phyloP scores from a whole-genome alignment of 2,888 invertebrate species.

The Hesperia comma region DNA sequence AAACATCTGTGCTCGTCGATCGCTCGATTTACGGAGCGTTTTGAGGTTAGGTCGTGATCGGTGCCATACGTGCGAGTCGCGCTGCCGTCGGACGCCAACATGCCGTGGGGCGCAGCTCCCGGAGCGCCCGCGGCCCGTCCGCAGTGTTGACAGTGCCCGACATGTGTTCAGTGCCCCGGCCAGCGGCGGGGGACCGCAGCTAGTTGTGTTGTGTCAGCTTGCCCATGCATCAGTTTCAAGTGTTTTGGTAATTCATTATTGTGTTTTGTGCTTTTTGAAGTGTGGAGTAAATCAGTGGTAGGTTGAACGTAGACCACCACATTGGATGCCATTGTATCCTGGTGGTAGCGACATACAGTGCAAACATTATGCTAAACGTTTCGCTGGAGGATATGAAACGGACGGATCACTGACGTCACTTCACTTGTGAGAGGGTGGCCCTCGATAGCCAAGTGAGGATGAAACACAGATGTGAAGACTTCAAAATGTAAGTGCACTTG shows the following conservation, averaged over 20 bases:
- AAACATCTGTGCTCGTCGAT: constrained; percentile 76
- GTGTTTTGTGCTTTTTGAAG: constrained; percentile 51
- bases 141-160: constrained; percentile 54
- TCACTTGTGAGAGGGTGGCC: constrained; percentile 16
- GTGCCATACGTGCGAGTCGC: constrained; percentile 52
- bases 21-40: constrained; percentile 66
- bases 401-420: constrained; percentile 14
- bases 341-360: constrained; percentile 15
- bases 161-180: constrained; percentile 54
- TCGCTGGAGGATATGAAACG: constrained; percentile 28
- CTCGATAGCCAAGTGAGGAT: constrained; percentile 23
- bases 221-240: constrained; percentile 47
- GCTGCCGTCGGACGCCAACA: constrained; percentile 41
- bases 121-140: constrained; percentile 37
- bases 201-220: constrained; percentile 36
- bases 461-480: constrained; percentile 35
- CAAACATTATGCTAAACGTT: constrained; percentile 10
- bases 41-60: constrained; percentile 79
- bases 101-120: constrained; percentile 35
- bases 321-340: constrained; percentile 46
- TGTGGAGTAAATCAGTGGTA: constrained; percentile 30
- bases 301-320: constrained; percentile 27
- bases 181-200: constrained; percentile 46
- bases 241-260: constrained; percentile 51
- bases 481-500: constrained; percentile 31